A percentile compares a stretch with the other conserved stretches of the same genome.
Conservation (phyloP, 92 coral and sea anemone species). For the Scolanthus callimorphus region DNA sequence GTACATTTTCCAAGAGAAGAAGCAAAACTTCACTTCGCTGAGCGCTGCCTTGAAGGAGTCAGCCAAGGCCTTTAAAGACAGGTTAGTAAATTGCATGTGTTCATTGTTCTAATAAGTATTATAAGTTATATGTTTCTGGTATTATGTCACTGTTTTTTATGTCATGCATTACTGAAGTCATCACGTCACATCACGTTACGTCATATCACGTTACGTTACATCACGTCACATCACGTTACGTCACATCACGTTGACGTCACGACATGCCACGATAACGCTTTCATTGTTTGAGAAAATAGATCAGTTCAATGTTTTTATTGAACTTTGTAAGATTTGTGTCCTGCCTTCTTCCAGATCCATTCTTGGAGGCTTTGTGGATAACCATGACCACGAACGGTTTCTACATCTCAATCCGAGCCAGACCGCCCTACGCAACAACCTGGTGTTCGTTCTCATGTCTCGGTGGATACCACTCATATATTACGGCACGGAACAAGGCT, state of each 20-base stretch:
- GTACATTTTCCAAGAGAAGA: constrained; percentile 64
- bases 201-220: no score
- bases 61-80: constrained; percentile 39
- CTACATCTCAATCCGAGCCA: constrained; percentile 53
- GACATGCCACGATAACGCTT: no score
- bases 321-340: no score
- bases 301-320: no score
- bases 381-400: constrained; percentile 72
- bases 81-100: constrained; percentile 43
- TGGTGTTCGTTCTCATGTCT: constrained; percentile 53
- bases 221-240: no score
- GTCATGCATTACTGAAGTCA: no score
- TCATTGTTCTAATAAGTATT: no score
- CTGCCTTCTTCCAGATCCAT: constrained; percentile 47
- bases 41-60: constrained; percentile 45
- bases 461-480: constrained; percentile 71
- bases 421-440: constrained; percentile 49
- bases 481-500: constrained; percentile 85
- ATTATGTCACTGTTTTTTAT: no score
- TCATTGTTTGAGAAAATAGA: no score
- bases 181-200: no score
- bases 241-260: no score
- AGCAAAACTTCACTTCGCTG: constrained; percentile 39
- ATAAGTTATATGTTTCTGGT: no score
- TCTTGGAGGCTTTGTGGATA: constrained; percentile 71